These are phyloP conservation scores for Jacana jacana DNA, from an alignment of 2,113 vertebrate genomes.

Conservation along the genomic window DNA sequence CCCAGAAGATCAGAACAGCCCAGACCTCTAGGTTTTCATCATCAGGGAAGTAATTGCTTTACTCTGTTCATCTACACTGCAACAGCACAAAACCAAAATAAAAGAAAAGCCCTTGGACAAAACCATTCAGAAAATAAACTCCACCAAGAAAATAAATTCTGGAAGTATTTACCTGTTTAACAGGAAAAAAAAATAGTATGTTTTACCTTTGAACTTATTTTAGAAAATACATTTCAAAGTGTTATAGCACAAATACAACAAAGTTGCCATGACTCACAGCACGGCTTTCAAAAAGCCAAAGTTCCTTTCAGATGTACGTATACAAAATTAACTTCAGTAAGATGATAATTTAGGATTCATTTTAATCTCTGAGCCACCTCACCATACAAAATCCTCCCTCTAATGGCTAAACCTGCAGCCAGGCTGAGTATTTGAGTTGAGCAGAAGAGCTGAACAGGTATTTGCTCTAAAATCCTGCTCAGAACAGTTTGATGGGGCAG, in stretches of 20 bases:
- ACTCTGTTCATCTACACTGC: constrained; percentile 29
- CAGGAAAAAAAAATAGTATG: not conserved
- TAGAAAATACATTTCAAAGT: constrained; percentile 3
- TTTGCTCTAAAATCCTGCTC: constrained; percentile 24
- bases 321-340: not conserved
- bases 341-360: not conserved
- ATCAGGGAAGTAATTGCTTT: constrained; percentile 26
- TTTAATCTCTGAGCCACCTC: not conserved
- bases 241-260: not conserved
- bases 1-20: constrained; percentile 19
- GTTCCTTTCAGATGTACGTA: not conserved
- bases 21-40: constrained; percentile 27
- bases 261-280: not conserved
- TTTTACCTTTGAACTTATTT: not conserved
- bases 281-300: not conserved
- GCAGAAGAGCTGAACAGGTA: not conserved
- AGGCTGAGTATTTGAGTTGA: not conserved
- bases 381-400: not conserved
- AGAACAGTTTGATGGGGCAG: constrained; percentile 21
- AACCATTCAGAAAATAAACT: not conserved
- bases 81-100: not conserved
- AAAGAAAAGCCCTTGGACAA: not conserved
- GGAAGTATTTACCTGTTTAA: not conserved
- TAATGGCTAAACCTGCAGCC: not conserved
- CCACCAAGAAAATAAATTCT: not conserved